Percentiles rank a stretch among this genome's conserved stretches.
phyloP scores from a whole-genome alignment of 1,140 invertebrate species.

The Ericerus pela region DNA sequence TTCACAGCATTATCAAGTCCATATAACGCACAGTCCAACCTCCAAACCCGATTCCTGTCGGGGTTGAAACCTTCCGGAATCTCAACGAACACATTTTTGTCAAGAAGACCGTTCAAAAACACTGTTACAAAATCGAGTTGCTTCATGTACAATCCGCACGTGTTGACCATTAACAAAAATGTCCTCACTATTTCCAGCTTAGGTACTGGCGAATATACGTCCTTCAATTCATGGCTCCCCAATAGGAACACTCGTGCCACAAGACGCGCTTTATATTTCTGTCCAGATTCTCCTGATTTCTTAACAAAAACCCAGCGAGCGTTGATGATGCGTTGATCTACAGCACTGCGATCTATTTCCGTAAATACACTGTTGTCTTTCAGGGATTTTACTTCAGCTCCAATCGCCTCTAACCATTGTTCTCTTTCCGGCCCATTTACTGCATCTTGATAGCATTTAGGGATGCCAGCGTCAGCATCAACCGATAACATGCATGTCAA shows the following conservation, averaged over 20 bases:
- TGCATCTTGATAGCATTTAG: not conserved
- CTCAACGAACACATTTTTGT: too few species aligned
- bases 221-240: not conserved
- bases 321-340: not conserved
- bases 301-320: not conserved
- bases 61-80: too few species aligned
- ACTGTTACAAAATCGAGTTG: too few species aligned
- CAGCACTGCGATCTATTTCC: not conserved
- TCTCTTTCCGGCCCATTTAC: not conserved
- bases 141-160: too few species aligned
- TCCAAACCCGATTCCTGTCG: too few species aligned
- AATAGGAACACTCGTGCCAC: not conserved
- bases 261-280: not conserved
- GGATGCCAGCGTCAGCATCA: not conserved
- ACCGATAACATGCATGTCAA: not conserved
- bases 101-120: too few species aligned
- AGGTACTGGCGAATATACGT: not conserved
- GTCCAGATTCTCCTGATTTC: not conserved
- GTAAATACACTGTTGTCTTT: not conserved
- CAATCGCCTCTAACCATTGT: not conserved
- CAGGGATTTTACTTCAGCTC: too few species aligned
- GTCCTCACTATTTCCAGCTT: not conserved
- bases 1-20: too few species aligned
- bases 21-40: too few species aligned
- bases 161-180: too few species aligned